These are phyloP conservation scores for Psettodes erumei DNA, from an alignment of 2,113 vertebrate species.

Conservation along the genomic window DNA sequence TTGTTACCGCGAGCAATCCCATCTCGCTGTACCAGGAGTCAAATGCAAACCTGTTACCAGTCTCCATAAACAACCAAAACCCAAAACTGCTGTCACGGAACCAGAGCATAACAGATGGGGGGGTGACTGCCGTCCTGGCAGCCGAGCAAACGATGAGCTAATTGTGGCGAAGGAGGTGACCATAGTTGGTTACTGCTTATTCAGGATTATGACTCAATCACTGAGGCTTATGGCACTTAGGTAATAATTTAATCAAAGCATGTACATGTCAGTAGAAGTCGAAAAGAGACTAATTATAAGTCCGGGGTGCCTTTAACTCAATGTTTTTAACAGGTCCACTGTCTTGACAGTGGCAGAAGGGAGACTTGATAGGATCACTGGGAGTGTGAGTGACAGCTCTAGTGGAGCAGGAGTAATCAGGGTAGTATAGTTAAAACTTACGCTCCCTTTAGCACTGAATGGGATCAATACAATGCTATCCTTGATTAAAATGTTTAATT, in stretches of 20 bases:
- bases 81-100: constrained; percentile 55
- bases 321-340: constrained; percentile 65
- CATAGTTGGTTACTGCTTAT: constrained; percentile 71
- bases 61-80: constrained; percentile 25
- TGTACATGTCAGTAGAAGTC: constrained; percentile 80
- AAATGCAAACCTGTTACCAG: constrained; percentile 53
- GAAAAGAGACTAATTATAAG: constrained; percentile 81
- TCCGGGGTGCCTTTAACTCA: constrained; percentile 70
- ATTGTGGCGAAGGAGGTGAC: constrained; percentile 66
- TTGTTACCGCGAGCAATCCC: constrained; percentile 4
- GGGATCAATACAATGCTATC: constrained; percentile 57
- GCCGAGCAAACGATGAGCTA: constrained; percentile 64
- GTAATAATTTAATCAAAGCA: constrained; percentile 84
- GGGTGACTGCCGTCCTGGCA: constrained; percentile 40
- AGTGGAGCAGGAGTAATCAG: constrained; percentile 64
- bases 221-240: constrained; percentile 76
- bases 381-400: constrained; percentile 75
- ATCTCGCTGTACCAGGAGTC: constrained; percentile 39
- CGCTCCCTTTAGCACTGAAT: constrained; percentile 25
- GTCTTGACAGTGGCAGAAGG: constrained; percentile 43
- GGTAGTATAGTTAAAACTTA: constrained; percentile 58
- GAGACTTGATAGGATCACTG: constrained; percentile 65
- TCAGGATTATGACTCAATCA: constrained; percentile 84
- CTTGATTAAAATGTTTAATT: constrained; percentile 77
- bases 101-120: constrained; percentile 55